A percentile compares a stretch with the other conserved stretches of the same genome.
Evolutionary conservation across 2,797 vertebrate genomes (phyloP).

Genomic region (Pseudochromis fuscus): DNA sequence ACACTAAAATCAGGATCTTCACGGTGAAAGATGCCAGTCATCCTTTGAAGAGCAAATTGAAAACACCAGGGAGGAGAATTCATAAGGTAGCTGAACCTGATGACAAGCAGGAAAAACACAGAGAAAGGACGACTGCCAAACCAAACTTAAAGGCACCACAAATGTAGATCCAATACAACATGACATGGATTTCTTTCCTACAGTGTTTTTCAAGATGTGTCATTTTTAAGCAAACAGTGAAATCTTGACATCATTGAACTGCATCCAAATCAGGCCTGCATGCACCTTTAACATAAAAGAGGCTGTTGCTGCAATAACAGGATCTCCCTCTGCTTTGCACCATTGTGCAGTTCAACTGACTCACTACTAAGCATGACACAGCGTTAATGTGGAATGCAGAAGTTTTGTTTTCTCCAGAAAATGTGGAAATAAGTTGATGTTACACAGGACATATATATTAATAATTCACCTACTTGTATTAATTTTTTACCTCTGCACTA

Average conservation of each 20-base stretch:
- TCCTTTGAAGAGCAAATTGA: not conserved
- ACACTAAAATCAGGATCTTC: not conserved
- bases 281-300: slow-evolving; percentile 5
- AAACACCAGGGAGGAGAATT: not conserved
- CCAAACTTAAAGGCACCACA: not conserved
- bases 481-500: slow-evolving; percentile 41
- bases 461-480: not conserved
- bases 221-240: not conserved
- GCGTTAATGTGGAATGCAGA: not conserved
- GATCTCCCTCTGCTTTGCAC: not conserved
- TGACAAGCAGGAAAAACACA: not conserved
- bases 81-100: not conserved
- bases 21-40: not conserved
- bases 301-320: not conserved
- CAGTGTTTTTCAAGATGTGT: not conserved
- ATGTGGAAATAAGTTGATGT: not conserved
- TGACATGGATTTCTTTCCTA: not conserved
- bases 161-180: not conserved
- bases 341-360: not conserved
- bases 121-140: not conserved
- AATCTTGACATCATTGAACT: not conserved
- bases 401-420: not conserved
- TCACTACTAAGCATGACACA: slow-evolving; percentile 2
- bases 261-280: not conserved
- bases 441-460: not conserved